These are phyloP conservation scores for Lophochroa leadbeateri DNA, from an alignment of 2,113 vertebrate genomes.

Conservation along the genomic window DNA sequence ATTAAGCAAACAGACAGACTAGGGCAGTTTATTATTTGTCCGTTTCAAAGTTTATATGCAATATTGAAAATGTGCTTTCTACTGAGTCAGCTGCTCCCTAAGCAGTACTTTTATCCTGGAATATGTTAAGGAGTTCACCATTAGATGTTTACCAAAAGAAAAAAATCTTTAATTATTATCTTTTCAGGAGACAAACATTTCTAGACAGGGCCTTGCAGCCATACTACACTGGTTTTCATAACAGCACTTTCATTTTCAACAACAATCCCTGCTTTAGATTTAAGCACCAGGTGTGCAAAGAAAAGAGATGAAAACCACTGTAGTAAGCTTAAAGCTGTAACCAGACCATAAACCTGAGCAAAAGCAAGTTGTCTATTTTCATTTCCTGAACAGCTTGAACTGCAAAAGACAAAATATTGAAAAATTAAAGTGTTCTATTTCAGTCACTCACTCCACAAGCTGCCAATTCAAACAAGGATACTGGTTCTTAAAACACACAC, in stretches of 20 bases:
- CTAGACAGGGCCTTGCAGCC: neutral
- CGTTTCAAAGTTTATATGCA: slow-evolving; percentile 31
- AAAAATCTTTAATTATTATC: neutral
- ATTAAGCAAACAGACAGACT: slow-evolving; percentile 36
- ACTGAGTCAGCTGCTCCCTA: neutral
- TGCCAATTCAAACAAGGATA: neutral
- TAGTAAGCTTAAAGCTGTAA: neutral
- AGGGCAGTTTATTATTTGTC: slow-evolving; percentile 55
- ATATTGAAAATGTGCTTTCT: neutral
- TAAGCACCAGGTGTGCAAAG: slow-evolving; percentile 24
- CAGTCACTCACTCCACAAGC: neutral
- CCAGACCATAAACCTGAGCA: slow-evolving; percentile 7
- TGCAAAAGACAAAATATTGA: neutral
- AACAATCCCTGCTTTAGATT: neutral
- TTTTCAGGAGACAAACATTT: neutral
- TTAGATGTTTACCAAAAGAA: neutral
- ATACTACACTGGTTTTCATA: neutral
- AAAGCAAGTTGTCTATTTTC: slow-evolving; percentile 54
- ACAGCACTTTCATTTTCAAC: slow-evolving; percentile 7
- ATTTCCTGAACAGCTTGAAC: slow-evolving; percentile 19
- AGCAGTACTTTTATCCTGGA: neutral
- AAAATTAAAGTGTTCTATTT: neutral
- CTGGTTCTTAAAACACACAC: neutral
- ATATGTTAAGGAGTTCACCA: neutral
- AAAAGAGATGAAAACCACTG: neutral